Evolutionary conservation across 2,888 invertebrate species (phyloP).

Genomic region (Oligia latruncula): DNA sequence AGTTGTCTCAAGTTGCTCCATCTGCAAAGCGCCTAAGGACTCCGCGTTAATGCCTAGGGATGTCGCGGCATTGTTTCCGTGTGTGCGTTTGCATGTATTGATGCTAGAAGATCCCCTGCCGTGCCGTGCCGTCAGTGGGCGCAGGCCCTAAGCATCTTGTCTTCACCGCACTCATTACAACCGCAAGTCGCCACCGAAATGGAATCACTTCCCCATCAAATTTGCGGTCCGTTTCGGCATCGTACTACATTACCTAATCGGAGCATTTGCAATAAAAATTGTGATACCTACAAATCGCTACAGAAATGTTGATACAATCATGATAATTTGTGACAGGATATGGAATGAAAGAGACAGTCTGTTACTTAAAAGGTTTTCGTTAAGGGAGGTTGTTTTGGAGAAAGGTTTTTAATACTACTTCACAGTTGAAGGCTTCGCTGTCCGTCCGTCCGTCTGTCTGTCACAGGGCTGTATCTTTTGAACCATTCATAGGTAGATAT

Average conservation of each 20-base stretch:
- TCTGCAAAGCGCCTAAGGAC: too few species aligned
- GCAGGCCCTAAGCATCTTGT: background rate
- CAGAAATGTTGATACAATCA: slow-evolving; percentile 20
- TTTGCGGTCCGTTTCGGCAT: slow-evolving; percentile 61
- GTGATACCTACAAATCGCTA: slow-evolving; percentile 20
- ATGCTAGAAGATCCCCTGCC: too few species aligned
- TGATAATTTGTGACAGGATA: slow-evolving; percentile 6
- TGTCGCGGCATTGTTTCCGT: background rate
- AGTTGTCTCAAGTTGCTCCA: too few species aligned
- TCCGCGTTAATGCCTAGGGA: too few species aligned
- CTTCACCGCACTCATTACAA: slow-evolving; percentile 30
- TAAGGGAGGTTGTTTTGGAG: background rate
- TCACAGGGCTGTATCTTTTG: too few species aligned
- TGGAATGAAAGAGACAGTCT: background rate
- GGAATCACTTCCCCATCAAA: slow-evolving; percentile 45
- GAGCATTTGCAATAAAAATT: slow-evolving; percentile 32
- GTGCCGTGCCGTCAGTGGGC: background rate
- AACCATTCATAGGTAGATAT: too few species aligned
- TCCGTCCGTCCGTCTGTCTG: too few species aligned
- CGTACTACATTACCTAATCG: slow-evolving; percentile 34
- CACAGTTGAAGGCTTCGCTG: background rate
- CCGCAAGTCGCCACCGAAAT: slow-evolving; percentile 44
- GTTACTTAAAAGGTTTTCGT: background rate
- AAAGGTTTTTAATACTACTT: background rate
- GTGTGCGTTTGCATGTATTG: background rate